Conservation (phyloP, 2,888 invertebrate genomes). For the Morpho achilles region DNA sequence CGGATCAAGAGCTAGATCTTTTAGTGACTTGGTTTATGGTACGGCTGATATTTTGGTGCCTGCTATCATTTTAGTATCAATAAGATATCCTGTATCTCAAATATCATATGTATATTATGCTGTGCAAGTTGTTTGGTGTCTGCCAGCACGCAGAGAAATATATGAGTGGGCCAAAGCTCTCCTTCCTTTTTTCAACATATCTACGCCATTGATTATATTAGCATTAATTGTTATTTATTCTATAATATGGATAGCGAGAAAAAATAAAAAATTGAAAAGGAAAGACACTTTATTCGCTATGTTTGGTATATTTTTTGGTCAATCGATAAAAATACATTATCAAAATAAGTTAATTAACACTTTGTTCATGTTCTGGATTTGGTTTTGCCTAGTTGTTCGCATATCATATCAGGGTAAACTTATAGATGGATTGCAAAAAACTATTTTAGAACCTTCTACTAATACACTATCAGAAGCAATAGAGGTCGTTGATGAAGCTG, state of each 20-base stretch:
- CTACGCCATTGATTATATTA: slow-evolving; percentile 36
- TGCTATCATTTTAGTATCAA: slow-evolving; percentile 21
- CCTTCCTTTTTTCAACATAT: slow-evolving; percentile 40
- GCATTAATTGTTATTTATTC: slow-evolving; percentile 34
- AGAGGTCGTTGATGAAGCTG: slow-evolving; percentile 38
- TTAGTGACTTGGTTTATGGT: slow-evolving; percentile 38
- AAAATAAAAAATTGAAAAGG: slow-evolving; percentile 26
- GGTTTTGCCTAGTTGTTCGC: slow-evolving; percentile 52
- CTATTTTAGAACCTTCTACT: slow-evolving; percentile 42
- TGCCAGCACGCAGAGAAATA: slow-evolving; percentile 42
- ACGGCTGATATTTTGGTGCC: slow-evolving; percentile 45
- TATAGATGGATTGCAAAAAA: slow-evolving; percentile 41
- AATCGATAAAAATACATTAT: slow-evolving; percentile 39
- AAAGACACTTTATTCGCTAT: slow-evolving; percentile 34
- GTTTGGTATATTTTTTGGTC: slow-evolving; percentile 48
- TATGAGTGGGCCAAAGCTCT: slow-evolving; percentile 44
- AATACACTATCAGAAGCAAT: slow-evolving; percentile 40
- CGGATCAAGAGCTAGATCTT: slow-evolving; percentile 35
- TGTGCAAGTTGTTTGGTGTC: slow-evolving; percentile 43
- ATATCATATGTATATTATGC: slow-evolving; percentile 37
- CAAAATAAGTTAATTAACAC: slow-evolving; percentile 40
- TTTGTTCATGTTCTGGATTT: slow-evolving; percentile 50
- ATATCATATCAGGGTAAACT: slow-evolving; percentile 52
- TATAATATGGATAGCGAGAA: slow-evolving; percentile 30
- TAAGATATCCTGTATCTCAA: slow-evolving; percentile 37